phyloP scores from a whole-genome alignment of 2,888 invertebrate genomes.

The Coelinius sp. region DNA sequence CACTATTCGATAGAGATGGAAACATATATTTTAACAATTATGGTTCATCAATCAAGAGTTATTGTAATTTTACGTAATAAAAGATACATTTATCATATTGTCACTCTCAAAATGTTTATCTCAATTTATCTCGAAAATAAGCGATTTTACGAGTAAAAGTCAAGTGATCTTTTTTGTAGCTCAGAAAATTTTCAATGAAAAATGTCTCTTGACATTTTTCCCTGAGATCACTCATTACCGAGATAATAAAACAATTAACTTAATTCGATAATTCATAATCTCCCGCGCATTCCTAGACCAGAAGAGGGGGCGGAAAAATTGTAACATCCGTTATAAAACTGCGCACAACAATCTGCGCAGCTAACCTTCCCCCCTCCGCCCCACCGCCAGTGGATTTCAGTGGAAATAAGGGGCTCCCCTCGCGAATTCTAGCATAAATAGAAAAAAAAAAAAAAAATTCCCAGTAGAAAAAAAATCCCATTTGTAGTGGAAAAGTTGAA shows the following conservation, averaged over 20 bases:
- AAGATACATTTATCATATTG: no score
- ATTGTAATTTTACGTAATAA: neutral
- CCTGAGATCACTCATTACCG: no score
- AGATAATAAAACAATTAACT: no score
- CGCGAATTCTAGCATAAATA: conserved; percentile 42
- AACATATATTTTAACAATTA: neutral
- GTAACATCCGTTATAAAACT: neutral
- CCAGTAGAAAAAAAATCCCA: conserved; percentile 65
- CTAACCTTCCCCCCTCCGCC: conserved; percentile 23
- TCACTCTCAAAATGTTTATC: no score
- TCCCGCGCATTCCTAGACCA: neutral
- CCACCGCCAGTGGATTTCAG: conserved; percentile 23
- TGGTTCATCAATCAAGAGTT: neutral
- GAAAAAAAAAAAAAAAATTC: conserved; percentile 58
- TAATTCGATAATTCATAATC: no score
- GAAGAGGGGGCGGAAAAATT: neutral
- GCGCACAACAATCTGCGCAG: conserved; percentile 28
- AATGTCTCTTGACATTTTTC: no score
- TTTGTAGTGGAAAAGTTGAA: conserved; percentile 63
- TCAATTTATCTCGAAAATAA: no score
- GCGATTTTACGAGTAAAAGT: no score
- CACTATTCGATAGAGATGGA: neutral
- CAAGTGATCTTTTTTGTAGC: no score
- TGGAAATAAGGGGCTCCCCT: conserved; percentile 27
- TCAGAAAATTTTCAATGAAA: no score